Conservation (phyloP, 2,888 invertebrate genomes). For the Drosophila paramelanica region DNA sequence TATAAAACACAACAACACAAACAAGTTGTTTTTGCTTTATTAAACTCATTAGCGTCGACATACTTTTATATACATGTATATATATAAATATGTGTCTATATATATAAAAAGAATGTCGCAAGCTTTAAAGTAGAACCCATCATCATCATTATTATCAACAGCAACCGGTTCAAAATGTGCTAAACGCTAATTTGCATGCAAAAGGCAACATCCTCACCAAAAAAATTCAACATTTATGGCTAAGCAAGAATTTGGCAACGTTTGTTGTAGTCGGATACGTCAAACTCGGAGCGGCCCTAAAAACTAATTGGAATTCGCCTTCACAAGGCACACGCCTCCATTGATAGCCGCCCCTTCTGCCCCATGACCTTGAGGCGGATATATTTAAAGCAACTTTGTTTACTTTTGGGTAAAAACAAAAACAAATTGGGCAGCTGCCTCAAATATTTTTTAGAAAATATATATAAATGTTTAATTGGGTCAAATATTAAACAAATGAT, state of each 20-base stretch:
- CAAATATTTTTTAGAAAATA: conserved; percentile 33
- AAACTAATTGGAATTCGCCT: conserved; percentile 47
- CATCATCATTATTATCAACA: conserved; percentile 20
- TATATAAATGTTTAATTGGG: conserved; percentile 45
- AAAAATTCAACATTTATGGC: conserved; percentile 48
- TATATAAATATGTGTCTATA: neutral
- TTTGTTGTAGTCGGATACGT: conserved; percentile 9
- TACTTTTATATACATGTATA: neutral
- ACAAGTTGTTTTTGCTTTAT: neutral
- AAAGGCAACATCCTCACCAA: conserved; percentile 31
- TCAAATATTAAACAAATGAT: conserved; percentile 42
- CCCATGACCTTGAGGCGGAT: conserved; percentile 34
- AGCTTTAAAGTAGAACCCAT: conserved; percentile 38
- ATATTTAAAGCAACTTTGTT: conserved; percentile 37
- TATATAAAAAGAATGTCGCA: neutral
- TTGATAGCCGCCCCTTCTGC: neutral
- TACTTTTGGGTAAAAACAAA: conserved; percentile 27
- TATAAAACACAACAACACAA: neutral
- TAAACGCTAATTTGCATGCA: conserved; percentile 64
- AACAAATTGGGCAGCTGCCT: conserved; percentile 8
- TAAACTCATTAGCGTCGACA: conserved; percentile 1
- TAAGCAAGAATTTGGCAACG: conserved; percentile 31
- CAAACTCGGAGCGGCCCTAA: conserved; percentile 29
- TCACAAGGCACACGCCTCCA: conserved; percentile 9
- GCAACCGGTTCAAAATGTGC: conserved; percentile 56